Percentiles rank a stretch among this genome's conserved stretches.
These are phyloP conservation scores for Ceyx melanurus DNA, from an alignment of 2,113 vertebrate species.

Conservation along the genomic window DNA sequence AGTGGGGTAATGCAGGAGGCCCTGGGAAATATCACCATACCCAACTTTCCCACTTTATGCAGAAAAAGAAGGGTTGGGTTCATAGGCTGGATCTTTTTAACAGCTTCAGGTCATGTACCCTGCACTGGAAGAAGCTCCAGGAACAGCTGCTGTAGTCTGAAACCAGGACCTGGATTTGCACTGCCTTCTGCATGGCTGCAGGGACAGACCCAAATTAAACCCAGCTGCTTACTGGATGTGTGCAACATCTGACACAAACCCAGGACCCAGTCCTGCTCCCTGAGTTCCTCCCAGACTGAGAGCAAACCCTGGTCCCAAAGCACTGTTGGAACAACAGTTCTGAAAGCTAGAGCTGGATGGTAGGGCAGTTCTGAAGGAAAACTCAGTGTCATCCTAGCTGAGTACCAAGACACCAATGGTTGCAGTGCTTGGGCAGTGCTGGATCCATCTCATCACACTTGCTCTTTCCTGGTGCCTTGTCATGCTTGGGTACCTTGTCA, in stretches of 20 bases:
- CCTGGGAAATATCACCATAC: background rate
- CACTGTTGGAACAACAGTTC: accelerated
- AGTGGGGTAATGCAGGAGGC: background rate
- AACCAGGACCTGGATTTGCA: background rate
- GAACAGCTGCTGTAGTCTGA: background rate
- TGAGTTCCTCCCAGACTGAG: accelerated
- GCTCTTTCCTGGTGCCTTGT: background rate
- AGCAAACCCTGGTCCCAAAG: background rate
- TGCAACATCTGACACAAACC: background rate
- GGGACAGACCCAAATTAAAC: background rate
- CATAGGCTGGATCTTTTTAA: background rate
- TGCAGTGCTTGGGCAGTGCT: background rate
- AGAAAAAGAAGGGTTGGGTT: background rate
- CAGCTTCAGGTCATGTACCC: background rate
- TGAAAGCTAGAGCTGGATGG: background rate
- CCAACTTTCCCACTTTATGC: background rate
- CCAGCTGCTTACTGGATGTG: background rate
- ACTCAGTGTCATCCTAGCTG: background rate
- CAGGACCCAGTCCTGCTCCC: background rate
- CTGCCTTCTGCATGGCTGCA: background rate
- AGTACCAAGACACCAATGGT: background rate
- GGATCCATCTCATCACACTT: background rate
- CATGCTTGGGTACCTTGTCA: background rate
- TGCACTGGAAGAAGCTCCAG: background rate
- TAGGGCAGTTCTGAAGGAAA: background rate